Evolutionary conservation across 2,888 invertebrate genomes (phyloP), one percentile per base, ranked within the genome.

Genomic region (Gymnocheta viridis): DNA sequence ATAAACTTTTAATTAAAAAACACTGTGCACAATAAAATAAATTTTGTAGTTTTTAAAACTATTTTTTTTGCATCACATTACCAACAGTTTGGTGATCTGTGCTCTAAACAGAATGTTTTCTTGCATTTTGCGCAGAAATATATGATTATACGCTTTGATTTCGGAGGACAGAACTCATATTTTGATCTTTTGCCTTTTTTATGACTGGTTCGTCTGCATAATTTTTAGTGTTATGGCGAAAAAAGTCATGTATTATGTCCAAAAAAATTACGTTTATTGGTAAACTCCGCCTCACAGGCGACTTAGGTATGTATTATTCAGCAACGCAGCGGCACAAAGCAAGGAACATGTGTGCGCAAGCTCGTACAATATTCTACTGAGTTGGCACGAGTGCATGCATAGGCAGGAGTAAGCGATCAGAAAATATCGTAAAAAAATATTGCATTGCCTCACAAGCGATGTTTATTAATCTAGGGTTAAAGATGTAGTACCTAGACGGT

Each of bases 91-190:
- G 58, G 47, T 72, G 47, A 72, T 62, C 35, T 73, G 62, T 72
- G 60, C 58, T 62, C 64, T 64, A 64, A 54, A 27, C 74, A 74
- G 47, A 64, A 62, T 5, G 74, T 38, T 64, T 44, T 44, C n/a
- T 47, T 64, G n/a, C 27, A 29, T 44, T 27, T 64, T 41, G 64
- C n/a, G 44, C 29, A 29, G 44, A 64, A 64, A 64, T 47, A 44
- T 44, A 27, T 9, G 9, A 27, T 44, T 47, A 64, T 47, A 24
- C 64, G 44, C 5, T 27, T 27, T 17, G n/a, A 27, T 44, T 44
- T 44, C n/a, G 44, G 41, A n/a, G 44, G 27, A 64, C 64, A 44
- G 44, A 64, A 64, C 44, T 64, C 41, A 27, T 27, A 44, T 27
- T 44, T 64, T 64, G 64, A 60, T 60, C 14, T 17, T 44, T 64